phyloP scores from a whole-genome alignment of 2,888 invertebrate genomes.

The Hemicrepidius hirtus region DNA sequence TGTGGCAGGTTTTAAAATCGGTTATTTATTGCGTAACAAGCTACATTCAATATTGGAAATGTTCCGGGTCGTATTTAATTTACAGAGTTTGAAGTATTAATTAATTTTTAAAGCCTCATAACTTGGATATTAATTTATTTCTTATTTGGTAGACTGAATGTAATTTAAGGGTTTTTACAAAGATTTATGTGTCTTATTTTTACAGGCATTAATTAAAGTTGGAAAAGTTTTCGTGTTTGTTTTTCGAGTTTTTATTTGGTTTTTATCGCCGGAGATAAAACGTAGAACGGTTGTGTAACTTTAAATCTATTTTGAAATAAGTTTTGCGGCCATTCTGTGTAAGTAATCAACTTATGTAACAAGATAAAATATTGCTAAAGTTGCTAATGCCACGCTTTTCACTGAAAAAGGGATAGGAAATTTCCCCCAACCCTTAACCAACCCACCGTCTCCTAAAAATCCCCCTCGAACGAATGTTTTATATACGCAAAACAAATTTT shows the following conservation, averaged over 20 bases:
- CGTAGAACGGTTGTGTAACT: constrained; percentile 51
- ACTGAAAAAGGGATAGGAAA: constrained; percentile 50
- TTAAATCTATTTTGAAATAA: constrained; percentile 54
- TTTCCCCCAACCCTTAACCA: constrained; percentile 20
- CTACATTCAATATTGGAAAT: constrained; percentile 35
- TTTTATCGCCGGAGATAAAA: constrained; percentile 52
- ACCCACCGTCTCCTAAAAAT: constrained; percentile 24
- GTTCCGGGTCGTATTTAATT: constrained; percentile 48
- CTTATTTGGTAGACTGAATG: constrained; percentile 50
- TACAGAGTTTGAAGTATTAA: constrained; percentile 52
- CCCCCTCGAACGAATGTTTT: constrained; percentile 51
- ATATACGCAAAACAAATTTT: constrained; percentile 52
- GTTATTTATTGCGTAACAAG: constrained; percentile 41
- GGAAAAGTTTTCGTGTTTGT: constrained; percentile 51
- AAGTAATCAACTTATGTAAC: constrained; percentile 62
- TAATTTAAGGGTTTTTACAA: constrained; percentile 47
- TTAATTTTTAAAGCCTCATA: constrained; percentile 52
- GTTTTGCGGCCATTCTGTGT: constrained; percentile 52
- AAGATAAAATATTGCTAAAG: constrained; percentile 62
- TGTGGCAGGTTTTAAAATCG: constrained; percentile 37
- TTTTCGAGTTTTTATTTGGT: constrained; percentile 53
- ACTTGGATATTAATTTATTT: constrained; percentile 52
- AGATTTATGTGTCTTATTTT: constrained; percentile 53
- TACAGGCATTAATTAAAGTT: constrained; percentile 53
- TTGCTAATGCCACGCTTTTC: constrained; percentile 59